Base-by-base conservation (phyloP, 30 jellyfish, hydroid and myxozoan species). In the Cassiopea xamachana region DNA sequence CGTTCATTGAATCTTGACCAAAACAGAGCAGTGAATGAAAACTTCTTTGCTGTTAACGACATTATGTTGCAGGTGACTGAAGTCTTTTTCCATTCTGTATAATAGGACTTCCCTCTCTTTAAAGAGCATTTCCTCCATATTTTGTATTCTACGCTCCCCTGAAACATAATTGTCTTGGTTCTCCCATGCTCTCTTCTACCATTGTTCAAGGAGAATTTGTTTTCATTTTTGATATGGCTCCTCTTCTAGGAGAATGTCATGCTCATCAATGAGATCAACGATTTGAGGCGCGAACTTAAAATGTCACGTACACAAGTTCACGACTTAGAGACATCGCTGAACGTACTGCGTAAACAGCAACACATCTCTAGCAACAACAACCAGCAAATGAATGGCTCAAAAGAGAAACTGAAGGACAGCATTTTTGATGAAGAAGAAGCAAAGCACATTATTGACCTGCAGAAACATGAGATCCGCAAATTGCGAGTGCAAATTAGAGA, bases 251-350 rank as follows among this genome's bases (percentile, higher is more conserved):
- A 96, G 75, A 96, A 96, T 90, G 98, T 92, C 12, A 80, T 92
- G 85, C 90, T 96, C 46, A 96, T 96, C 82, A 96, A 96, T 78
- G 99, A 96, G 77, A 96, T 96, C 82, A 96, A 96, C 80, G 99
- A 96, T 48, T 87, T 96, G 17, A 96, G 99, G 9, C 96, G 97
- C 64, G 98, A 96, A 85, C 90, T 96, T 89, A 96, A 91, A 73
- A 51, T 87, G 78, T 89, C 99, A 9, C 97, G 98, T n/a, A 96
- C 97, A 18, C 98, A 91, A 76, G 97, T 92, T 2, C 98, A 96
- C 71, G 99, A 89, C 76, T 82, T 96, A 48, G 99, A 96, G 78
- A 94, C 99, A 2, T 62, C 98, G 2, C 75, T 96, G 15, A 92
- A 92, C 68, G 90, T 96, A 48, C 44, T 96, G 74, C 94, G 94